A percentile compares a stretch with the other conserved stretches of the same genome.
Conservation (phyloP, 2,888 invertebrate genomes). For the Tuberolachnus salignus region DNA sequence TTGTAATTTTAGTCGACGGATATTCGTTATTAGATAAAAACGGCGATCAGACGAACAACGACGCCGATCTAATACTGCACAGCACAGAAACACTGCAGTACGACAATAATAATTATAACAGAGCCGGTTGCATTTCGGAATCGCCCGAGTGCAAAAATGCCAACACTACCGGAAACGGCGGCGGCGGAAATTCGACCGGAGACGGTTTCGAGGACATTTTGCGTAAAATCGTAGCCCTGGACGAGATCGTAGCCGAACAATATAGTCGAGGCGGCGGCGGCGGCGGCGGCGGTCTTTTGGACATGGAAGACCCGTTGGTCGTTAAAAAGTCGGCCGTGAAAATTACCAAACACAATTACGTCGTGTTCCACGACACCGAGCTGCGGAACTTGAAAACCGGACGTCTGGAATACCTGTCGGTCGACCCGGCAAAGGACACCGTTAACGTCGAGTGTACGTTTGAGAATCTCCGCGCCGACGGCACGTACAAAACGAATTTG, state of each 20-base stretch:
- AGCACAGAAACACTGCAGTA: too few relatives aligned
- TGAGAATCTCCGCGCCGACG: background rate
- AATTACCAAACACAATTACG: background rate
- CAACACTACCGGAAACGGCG: too few relatives aligned
- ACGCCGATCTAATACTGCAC: too few relatives aligned
- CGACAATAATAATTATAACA: too few relatives aligned
- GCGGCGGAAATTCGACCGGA: too few relatives aligned
- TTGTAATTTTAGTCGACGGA: too few relatives aligned
- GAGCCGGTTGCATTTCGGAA: too few relatives aligned
- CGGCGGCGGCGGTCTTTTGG: background rate
- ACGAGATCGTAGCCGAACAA: background rate
- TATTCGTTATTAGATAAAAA: too few relatives aligned
- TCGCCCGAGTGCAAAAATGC: too few relatives aligned
- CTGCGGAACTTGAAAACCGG: background rate
- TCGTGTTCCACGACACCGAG: background rate
- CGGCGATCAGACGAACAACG: too few relatives aligned
- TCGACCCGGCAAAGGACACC: background rate
- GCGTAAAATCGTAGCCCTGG: background rate
- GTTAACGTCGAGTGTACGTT: constrained; percentile 13
- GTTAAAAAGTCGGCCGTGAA: constrained; percentile 6
- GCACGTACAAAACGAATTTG: constrained; percentile 18
- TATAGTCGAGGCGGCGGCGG: too few relatives aligned
- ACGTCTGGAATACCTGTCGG: background rate
- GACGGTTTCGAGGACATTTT: background rate
- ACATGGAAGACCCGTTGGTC: background rate